Evolutionary conservation across 2,888 invertebrate genomes (phyloP).

Genomic region (Cephus sareptanus): DNA sequence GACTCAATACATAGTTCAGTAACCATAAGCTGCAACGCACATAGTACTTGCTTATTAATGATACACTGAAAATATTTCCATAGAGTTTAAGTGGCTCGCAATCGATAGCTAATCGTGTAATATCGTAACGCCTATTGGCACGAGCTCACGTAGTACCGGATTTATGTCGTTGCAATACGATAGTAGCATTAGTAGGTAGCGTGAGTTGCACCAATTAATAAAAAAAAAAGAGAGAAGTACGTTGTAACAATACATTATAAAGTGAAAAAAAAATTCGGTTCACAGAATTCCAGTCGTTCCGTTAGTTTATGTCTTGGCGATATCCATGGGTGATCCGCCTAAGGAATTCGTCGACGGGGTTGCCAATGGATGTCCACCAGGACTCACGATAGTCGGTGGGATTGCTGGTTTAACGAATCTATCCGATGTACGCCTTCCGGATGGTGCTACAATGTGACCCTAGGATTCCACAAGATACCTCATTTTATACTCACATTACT

Average conservation of each 20-base stretch:
- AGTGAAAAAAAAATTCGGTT: conserved; percentile 33
- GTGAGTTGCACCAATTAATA: not conserved
- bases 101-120: not conserved
- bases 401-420: conserved; percentile 89
- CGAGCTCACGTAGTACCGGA: not conserved
- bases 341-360: conserved; percentile 46
- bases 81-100: not conserved
- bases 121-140: not conserved
- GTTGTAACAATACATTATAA: conserved; percentile 31
- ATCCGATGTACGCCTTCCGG: conserved; percentile 78
- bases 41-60: not conserved
- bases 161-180: not conserved
- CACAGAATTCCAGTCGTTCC: not conserved
- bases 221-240: conserved; percentile 23
- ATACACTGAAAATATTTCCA: not conserved
- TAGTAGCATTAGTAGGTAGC: conserved; percentile 18
- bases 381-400: conserved; percentile 71
- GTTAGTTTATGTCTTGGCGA: conserved; percentile 60
- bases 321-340: conserved; percentile 64
- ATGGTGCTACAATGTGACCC: conserved; percentile 57
- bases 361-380: conserved; percentile 64
- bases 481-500: not conserved
- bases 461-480: conserved; percentile 22
- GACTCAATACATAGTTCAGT: conserved; percentile 1
- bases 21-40: not conserved